Evolutionary conservation across 2,797 vertebrate genomes (phyloP).

Genomic region (Zenarchopterus dispar): DNA sequence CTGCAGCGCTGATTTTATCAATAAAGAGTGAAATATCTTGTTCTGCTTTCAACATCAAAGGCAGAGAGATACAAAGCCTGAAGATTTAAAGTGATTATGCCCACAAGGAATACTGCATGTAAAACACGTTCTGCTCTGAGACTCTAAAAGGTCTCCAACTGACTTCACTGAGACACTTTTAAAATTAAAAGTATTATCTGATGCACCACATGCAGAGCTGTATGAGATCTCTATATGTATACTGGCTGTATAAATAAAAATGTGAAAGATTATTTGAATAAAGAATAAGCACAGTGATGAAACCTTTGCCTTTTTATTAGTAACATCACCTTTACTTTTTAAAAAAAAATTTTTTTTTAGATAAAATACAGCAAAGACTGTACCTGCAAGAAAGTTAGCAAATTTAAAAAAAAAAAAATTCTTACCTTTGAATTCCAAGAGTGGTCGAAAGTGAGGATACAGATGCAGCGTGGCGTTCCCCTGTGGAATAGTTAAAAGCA

Average conservation of each 20-base stretch:
- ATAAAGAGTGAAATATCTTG: neutral
- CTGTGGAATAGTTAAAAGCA: constrained; percentile 65
- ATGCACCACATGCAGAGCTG: neutral
- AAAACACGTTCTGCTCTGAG: neutral
- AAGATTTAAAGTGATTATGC: constrained; percentile 1
- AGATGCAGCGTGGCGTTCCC: constrained; percentile 86
- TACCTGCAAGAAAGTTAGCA: neutral
- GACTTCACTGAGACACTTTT: too few relatives aligned
- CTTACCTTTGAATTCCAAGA: constrained; percentile 87
- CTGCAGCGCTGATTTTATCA: constrained; percentile 19
- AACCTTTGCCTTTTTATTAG: neutral
- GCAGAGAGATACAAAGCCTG: constrained; percentile 11
- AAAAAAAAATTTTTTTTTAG: neutral
- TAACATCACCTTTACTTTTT: neutral
- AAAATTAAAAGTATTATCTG: too few relatives aligned
- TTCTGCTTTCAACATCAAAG: constrained; percentile 12
- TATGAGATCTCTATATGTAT: neutral
- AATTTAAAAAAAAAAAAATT: constrained; percentile 6
- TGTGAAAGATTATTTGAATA: neutral
- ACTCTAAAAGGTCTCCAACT: too few relatives aligned
- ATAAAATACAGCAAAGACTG: neutral
- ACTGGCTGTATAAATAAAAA: neutral
- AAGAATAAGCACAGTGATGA: neutral
- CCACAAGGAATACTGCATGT: neutral
- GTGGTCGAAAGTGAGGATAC: constrained; percentile 84